Evolutionary conservation across 1,140 invertebrate genomes (phyloP), one percentile per base, ranked within the genome.

Genomic region (honey bee (Apis mellifera)): DNA sequence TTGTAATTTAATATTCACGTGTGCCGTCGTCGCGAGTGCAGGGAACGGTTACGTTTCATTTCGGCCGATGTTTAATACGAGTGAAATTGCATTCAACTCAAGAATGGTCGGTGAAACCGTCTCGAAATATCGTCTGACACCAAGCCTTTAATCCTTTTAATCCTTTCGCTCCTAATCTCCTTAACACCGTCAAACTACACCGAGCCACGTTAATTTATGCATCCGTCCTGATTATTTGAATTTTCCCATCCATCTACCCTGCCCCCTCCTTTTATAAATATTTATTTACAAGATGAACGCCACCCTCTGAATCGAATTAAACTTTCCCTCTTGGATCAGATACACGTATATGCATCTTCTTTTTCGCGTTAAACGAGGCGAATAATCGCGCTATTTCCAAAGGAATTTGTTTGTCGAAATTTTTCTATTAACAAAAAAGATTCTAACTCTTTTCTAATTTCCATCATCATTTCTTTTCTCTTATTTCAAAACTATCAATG

Each of bases 91-190:
- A 82, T 84, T 84, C 70, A 75, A 75, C 74, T 71, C n/a, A 64
- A 84, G 72, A 78, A 87, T 84, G 65, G 62, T 26, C 21, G 75
- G 32, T 11, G 26, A 15, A 32, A 62, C 50, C 59, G 64, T 83
- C 82, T 76, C 78, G 79, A 85, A 87, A 87, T 85, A 88, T 85
- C 75, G 66, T 64, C 77, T 54, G 84, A 88, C 86, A 72, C 62
- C 70, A 50, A 82, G 83, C 75, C 42, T 81, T 84, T 87, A 87
- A 88, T 84, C 86, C 75, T 55, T 85, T 82, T 64, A 82, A 85
- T 87, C 85, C 75, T n/a, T 50, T 13, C 64, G 69, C 59, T 88
- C 52, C 83, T 85, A 85, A 88, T 87, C 86, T 84, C 55, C 85
- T 88, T 88, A 87, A 60, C 23, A 57, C 60, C 70, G 77, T 81